Conservation (phyloP, 2,113 vertebrate genomes). For the Litocranius walleri region DNA sequence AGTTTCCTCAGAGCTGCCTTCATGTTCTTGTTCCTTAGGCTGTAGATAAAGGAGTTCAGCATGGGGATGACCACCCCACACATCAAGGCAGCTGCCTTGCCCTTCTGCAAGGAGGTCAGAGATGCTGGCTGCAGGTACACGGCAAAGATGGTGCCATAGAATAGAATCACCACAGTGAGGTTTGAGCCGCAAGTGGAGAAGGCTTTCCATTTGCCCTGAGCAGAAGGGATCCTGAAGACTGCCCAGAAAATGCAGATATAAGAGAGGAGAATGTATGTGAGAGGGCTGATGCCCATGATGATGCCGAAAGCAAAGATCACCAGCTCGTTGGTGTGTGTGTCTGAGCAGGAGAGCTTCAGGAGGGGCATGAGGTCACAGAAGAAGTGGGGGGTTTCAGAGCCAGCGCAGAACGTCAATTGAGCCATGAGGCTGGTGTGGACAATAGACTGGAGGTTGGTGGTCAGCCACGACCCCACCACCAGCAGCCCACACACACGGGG, state of each 20-base stretch:
- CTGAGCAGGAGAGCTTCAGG: slow-evolving; percentile 66
- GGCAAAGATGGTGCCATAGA: slow-evolving; percentile 26
- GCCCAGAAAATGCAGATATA: slow-evolving; percentile 22
- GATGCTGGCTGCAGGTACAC: slow-evolving; percentile 10
- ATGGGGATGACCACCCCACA: slow-evolving; percentile 40
- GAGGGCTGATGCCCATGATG: background rate
- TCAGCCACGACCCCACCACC: background rate
- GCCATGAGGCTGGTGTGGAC: slow-evolving; percentile 65
- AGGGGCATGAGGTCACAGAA: slow-evolving; percentile 70
- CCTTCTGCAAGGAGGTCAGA: background rate
- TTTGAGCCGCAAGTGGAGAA: slow-evolving; percentile 33
- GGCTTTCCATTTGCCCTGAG: slow-evolving; percentile 49
- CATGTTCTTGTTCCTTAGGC: slow-evolving; percentile 50
- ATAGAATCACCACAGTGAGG: slow-evolving; percentile 26
- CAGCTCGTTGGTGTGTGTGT: slow-evolving; percentile 29
- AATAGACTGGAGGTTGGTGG: slow-evolving; percentile 64
- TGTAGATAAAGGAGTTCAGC: slow-evolving; percentile 64
- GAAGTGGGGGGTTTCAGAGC: slow-evolving; percentile 60
- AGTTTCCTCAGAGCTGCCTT: slow-evolving; percentile 53
- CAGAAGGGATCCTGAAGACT: slow-evolving; percentile 1
- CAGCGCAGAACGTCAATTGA: slow-evolving; percentile 52
- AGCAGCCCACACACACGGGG: slow-evolving; percentile 21
- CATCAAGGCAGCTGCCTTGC: slow-evolving; percentile 50
- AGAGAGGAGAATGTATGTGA: slow-evolving; percentile 34
- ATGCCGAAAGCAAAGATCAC: slow-evolving; percentile 25